A percentile compares a stretch with the other conserved stretches of the same genome.
Conservation (phyloP, 2,113 vertebrate species). For the Crotalus helleri region DNA sequence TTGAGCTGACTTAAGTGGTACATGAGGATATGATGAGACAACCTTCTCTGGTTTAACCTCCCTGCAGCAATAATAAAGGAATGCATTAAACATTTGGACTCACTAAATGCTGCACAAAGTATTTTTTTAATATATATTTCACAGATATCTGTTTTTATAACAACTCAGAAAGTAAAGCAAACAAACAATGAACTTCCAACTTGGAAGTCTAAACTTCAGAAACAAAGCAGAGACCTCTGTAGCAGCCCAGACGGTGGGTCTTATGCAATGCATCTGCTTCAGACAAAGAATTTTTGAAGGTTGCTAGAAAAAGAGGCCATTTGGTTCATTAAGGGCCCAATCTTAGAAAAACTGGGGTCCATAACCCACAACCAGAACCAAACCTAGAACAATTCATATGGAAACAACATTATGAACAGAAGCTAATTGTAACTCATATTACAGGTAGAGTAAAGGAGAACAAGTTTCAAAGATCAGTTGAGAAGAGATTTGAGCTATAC, state of each 20-base stretch:
- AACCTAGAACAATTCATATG: not conserved
- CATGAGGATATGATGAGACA: not conserved
- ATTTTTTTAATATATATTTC: not conserved
- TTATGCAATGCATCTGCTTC: not conserved
- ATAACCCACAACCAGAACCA: not conserved
- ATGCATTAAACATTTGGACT: not conserved
- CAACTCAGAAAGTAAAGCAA: not conserved
- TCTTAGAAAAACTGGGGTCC: not conserved
- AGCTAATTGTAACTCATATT: not conserved
- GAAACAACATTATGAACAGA: not conserved
- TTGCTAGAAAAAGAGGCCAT: not conserved
- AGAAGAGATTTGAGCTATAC: not conserved
- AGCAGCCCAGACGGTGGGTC: not conserved
- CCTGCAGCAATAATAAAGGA: not conserved
- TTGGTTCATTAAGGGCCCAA: not conserved
- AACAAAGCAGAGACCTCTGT: not conserved
- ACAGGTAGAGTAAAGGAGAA: not conserved
- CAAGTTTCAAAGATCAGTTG: conserved; percentile 5
- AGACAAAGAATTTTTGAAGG: not conserved
- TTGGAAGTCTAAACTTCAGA: not conserved
- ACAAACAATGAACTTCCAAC: not conserved
- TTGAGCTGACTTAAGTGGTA: not conserved
- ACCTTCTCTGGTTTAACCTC: not conserved
- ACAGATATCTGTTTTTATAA: not conserved
- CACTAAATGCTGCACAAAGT: not conserved